A percentile compares a stretch with the other conserved stretches of the same genome.
Conservation (phyloP, 2,797 vertebrate genomes). For the Chromobotia macracanthus region DNA sequence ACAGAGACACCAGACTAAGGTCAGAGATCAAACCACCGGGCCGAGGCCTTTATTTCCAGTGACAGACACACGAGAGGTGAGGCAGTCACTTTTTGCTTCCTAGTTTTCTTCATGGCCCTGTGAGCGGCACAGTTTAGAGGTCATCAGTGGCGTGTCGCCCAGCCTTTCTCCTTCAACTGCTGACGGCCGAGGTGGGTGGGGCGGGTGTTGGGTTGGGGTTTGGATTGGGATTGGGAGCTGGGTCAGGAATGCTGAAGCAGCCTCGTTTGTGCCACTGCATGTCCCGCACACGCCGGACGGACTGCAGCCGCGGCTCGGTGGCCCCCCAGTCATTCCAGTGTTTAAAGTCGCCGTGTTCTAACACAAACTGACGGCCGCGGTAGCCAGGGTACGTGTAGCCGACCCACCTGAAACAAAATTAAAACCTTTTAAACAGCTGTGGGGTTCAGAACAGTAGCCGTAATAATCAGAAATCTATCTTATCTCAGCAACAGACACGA, state of each 20-base stretch:
- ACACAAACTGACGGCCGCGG: slow-evolving; percentile 88
- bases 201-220: slow-evolving; percentile 39
- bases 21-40: slow-evolving; percentile 56
- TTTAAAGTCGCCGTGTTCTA: slow-evolving; percentile 88
- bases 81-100: slow-evolving; percentile 57
- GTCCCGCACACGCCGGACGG: slow-evolving; percentile 87
- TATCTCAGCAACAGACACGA: too few species aligned
- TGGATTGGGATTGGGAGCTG: slow-evolving; percentile 54
- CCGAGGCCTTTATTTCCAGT: slow-evolving; percentile 74
- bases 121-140: slow-evolving; percentile 41
- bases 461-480: too few species aligned
- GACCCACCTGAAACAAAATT: slow-evolving; percentile 81
- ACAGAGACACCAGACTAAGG: slow-evolving; percentile 9
- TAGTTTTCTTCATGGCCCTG: slow-evolving; percentile 43
- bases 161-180: slow-evolving; percentile 60
- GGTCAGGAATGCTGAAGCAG: slow-evolving; percentile 73
- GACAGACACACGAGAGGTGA: slow-evolving; percentile 55
- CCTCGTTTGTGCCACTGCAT: slow-evolving; percentile 93
- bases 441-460: too few species aligned
- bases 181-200: slow-evolving; percentile 51
- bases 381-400: slow-evolving; percentile 92
- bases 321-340: slow-evolving; percentile 96
- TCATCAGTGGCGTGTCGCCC: not conserved
- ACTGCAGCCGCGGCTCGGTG: slow-evolving; percentile 87
- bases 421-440: too few species aligned